Percentiles rank a stretch among this genome's conserved stretches.
Evolutionary conservation across 2,888 invertebrate genomes (phyloP).

Genomic region (Hedya salicella): DNA sequence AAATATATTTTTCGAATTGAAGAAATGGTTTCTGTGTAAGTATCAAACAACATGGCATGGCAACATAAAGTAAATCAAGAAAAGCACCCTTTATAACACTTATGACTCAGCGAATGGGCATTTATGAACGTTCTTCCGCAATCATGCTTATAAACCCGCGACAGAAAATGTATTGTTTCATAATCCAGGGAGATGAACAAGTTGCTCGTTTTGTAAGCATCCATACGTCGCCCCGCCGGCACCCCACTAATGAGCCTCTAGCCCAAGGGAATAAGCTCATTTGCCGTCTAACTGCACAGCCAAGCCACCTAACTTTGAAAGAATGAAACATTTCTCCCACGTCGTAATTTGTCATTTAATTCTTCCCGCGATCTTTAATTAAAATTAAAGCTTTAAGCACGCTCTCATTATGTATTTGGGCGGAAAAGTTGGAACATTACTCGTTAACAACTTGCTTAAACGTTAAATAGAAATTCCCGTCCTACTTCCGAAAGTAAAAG

Average conservation of each 20-base stretch:
- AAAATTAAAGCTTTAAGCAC: constrained; percentile 45
- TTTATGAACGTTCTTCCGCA: too few species aligned
- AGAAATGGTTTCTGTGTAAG: too few species aligned
- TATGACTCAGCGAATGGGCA: too few species aligned
- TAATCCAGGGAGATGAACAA: constrained; percentile 46
- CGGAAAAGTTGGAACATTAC: constrained; percentile 28
- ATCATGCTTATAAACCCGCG: background rate
- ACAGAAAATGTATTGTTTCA: constrained; percentile 38
- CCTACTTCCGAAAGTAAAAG: background rate
- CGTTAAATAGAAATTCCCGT: constrained; percentile 20
- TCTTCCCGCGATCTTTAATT: constrained; percentile 61
- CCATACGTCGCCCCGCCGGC: constrained; percentile 57
- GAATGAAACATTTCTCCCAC: constrained; percentile 64
- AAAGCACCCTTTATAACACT: too few species aligned
- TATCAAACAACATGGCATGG: too few species aligned
- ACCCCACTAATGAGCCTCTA: constrained; percentile 69
- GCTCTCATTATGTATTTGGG: constrained; percentile 38
- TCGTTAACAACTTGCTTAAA: constrained; percentile 24
- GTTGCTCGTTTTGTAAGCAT: constrained; percentile 52
- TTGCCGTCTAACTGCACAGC: constrained; percentile 68
- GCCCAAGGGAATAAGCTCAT: constrained; percentile 75
- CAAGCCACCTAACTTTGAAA: constrained; percentile 56
- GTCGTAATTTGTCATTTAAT: constrained; percentile 70
- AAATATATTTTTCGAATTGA: too few species aligned
- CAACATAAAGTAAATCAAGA: too few species aligned